A percentile compares a stretch with the other conserved stretches of the same genome.
phyloP scores from a whole-genome alignment of 2,113 vertebrate species.

The Pungitius pungitius region DNA sequence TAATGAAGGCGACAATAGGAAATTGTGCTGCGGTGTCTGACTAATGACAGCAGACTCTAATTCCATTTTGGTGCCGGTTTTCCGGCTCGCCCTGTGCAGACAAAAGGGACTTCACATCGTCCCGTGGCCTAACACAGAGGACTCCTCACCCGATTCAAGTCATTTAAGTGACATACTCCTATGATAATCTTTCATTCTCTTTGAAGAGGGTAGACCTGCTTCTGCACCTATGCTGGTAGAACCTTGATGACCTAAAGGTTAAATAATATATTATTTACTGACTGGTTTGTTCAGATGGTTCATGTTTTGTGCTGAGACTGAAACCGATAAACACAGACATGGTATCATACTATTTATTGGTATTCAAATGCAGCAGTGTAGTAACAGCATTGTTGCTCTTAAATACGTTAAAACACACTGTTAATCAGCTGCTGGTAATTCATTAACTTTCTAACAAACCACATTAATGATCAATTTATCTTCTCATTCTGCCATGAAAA shows the following conservation, averaged over 20 bases:
- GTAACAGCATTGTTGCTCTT: neutral
- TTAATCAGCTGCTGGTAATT: neutral
- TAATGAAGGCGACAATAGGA: no score
- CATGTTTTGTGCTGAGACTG: neutral
- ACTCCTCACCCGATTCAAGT: neutral
- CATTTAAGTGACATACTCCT: neutral
- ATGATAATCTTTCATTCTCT: neutral
- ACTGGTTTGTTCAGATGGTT: slow-evolving; percentile 2
- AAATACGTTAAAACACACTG: neutral
- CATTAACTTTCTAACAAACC: neutral
- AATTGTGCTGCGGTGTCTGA: neutral
- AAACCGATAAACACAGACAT: neutral
- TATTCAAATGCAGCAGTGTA: neutral
- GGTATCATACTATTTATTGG: neutral
- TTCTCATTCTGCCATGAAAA: neutral
- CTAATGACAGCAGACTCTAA: neutral
- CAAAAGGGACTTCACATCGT: neutral
- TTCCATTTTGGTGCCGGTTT: neutral
- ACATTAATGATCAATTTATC: neutral
- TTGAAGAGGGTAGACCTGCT: neutral
- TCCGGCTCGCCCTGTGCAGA: neutral
- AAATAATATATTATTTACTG: no score
- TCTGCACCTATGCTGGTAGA: neutral
- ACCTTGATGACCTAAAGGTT: neutral
- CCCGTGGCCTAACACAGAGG: neutral